A percentile compares a stretch with the other conserved stretches of the same genome.
Evolutionary conservation across 2,113 vertebrate genomes (phyloP).

Genomic region (Tragelaphus strepsiceros): DNA sequence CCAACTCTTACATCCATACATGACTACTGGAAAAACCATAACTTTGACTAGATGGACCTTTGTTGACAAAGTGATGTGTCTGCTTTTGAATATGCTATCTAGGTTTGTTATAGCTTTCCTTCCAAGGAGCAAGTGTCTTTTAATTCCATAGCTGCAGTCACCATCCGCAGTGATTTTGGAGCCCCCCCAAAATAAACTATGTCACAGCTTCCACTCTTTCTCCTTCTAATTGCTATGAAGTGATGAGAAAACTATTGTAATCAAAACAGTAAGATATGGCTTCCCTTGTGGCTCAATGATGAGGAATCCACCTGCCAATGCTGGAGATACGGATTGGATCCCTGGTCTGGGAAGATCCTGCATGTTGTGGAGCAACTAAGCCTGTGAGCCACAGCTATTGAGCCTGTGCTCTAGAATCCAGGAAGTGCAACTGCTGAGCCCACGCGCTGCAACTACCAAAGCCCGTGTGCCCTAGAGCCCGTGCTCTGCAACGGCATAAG

Average conservation of each 20-base stretch:
- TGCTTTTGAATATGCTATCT: background rate
- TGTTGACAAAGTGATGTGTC: background rate
- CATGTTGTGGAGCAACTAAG: background rate
- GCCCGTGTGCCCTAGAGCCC: too few species aligned
- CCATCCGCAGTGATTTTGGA: background rate
- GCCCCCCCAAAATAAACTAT: background rate
- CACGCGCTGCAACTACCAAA: background rate
- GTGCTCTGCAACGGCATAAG: background rate
- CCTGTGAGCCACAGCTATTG: background rate
- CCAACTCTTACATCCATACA: background rate
- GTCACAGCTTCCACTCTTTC: background rate
- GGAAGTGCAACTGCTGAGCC: background rate
- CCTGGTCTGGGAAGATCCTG: background rate
- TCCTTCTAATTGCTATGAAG: background rate
- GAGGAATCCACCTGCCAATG: background rate
- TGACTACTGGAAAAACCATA: background rate
- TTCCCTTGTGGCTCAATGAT: background rate
- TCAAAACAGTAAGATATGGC: background rate
- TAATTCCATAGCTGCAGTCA: background rate
- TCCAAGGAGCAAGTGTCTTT: background rate
- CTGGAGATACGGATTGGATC: background rate
- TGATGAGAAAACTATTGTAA: background rate
- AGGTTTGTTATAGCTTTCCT: background rate
- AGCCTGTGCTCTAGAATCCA: background rate
- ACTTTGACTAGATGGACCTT: background rate